A percentile compares a stretch with the other conserved stretches of the same genome.
Evolutionary conservation across 2,797 vertebrate species (phyloP).

Genomic region (Microctenopoma steveboyesi): DNA sequence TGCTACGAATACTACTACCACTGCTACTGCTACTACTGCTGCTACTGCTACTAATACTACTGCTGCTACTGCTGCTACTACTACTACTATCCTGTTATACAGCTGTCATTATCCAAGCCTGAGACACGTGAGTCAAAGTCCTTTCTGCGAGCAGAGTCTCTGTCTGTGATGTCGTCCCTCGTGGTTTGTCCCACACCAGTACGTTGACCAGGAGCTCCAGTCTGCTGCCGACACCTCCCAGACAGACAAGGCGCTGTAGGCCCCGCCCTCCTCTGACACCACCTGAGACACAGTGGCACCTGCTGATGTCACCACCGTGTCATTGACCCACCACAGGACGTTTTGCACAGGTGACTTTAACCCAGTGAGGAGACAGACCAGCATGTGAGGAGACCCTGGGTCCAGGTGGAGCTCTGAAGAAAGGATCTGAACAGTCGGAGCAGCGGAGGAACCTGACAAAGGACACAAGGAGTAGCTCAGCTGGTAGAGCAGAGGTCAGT

Average conservation of each 20-base stretch:
- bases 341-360: slow-evolving; percentile 17
- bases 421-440: slow-evolving; percentile 37
- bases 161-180: slow-evolving; percentile 1
- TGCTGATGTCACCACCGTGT: not conserved
- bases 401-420: not conserved
- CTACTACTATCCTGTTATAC: too few relatives aligned
- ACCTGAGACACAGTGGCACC: not conserved
- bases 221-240: slow-evolving; percentile 46
- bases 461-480: too few relatives aligned
- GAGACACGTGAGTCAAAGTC: too few relatives aligned
- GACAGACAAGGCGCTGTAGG: slow-evolving; percentile 43
- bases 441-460: slow-evolving; percentile 23
- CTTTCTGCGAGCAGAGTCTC: slow-evolving; percentile 27
- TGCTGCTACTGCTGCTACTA: too few relatives aligned
- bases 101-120: too few relatives aligned
- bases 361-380: slow-evolving; percentile 61
- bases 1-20: too few relatives aligned
- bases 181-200: slow-evolving; percentile 62
- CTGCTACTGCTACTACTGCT: too few relatives aligned
- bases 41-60: too few relatives aligned
- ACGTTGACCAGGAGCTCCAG: slow-evolving; percentile 31
- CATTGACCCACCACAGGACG: slow-evolving; percentile 66
- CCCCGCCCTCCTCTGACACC: slow-evolving; percentile 8
- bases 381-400: slow-evolving; percentile 27
- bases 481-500: too few relatives aligned